phyloP scores from a whole-genome alignment of 2,888 invertebrate genomes.

The Microctonus hyperodae region DNA sequence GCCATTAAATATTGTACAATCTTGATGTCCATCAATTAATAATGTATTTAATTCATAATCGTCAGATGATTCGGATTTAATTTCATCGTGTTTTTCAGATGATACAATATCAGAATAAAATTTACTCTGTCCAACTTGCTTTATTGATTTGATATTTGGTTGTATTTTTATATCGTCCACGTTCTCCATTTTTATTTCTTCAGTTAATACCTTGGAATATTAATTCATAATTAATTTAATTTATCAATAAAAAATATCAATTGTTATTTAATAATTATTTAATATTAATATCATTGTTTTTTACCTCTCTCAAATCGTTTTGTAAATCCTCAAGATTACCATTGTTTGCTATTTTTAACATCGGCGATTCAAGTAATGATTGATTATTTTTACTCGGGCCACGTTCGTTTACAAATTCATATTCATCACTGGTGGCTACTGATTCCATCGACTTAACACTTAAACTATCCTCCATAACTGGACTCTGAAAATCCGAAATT shows the following conservation, averaged over 20 bases:
- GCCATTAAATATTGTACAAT: conserved; percentile 90
- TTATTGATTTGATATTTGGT: conserved; percentile 53
- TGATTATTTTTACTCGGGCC: conserved; percentile 58
- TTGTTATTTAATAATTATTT: not conserved
- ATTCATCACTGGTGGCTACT: conserved; percentile 73
- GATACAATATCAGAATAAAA: conserved; percentile 63
- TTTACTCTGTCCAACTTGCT: conserved; percentile 65
- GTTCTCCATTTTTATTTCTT: conserved; percentile 59
- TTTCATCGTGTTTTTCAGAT: conserved; percentile 78
- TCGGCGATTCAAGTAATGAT: conserved; percentile 63
- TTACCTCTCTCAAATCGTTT: conserved; percentile 69
- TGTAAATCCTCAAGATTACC: conserved; percentile 72
- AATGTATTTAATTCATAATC: conserved; percentile 69
- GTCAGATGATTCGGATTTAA: conserved; percentile 80
- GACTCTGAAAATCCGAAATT: conserved; percentile 25
- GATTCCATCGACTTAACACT: conserved; percentile 75
- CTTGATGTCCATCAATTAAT: conserved; percentile 85
- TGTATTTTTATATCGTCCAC: conserved; percentile 47
- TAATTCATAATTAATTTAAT: too few relatives aligned
- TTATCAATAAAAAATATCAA: not conserved
- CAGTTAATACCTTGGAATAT: conserved; percentile 56
- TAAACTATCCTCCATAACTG: conserved; percentile 72
- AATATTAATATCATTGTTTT: not conserved
- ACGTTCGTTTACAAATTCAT: conserved; percentile 71
- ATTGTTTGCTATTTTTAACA: conserved; percentile 70